These are phyloP conservation scores for Clistopyga incitator DNA, from an alignment of 2,888 invertebrate genomes.

Conservation along the genomic window DNA sequence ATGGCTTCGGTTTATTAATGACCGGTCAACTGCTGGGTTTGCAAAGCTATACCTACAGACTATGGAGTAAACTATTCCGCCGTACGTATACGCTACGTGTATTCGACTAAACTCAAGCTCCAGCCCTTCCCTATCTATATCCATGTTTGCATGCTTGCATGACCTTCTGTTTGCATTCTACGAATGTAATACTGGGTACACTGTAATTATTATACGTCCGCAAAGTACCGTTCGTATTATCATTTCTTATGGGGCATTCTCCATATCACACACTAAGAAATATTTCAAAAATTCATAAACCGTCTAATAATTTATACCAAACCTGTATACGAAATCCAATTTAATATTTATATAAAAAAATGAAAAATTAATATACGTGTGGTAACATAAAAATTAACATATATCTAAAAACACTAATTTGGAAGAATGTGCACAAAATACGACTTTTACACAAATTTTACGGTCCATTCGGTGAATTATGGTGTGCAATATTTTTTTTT, in stretches of 20 bases:
- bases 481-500: too few species aligned
- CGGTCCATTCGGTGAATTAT: too few species aligned
- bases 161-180: slow-evolving; percentile 2
- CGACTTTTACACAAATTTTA: too few species aligned
- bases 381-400: too few species aligned
- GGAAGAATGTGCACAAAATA: too few species aligned
- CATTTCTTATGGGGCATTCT: slow-evolving; percentile 13
- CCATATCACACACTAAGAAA: too few species aligned
- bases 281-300: too few species aligned
- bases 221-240: background rate
- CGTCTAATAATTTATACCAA: too few species aligned
- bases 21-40: slow-evolving; percentile 79
- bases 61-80: slow-evolving; percentile 25
- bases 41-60: slow-evolving; percentile 32
- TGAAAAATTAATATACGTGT: too few species aligned
- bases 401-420: too few species aligned
- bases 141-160: slow-evolving; percentile 8
- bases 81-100: slow-evolving; percentile 1
- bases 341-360: too few species aligned
- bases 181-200: background rate
- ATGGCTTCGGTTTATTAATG: slow-evolving; percentile 84
- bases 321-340: too few species aligned
- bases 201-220: slow-evolving; percentile 7
- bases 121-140: slow-evolving; percentile 12
- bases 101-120: slow-evolving; percentile 20